Evolutionary conservation across 1,140 invertebrate species (phyloP).

Genomic region (Musca vetustissima): DNA sequence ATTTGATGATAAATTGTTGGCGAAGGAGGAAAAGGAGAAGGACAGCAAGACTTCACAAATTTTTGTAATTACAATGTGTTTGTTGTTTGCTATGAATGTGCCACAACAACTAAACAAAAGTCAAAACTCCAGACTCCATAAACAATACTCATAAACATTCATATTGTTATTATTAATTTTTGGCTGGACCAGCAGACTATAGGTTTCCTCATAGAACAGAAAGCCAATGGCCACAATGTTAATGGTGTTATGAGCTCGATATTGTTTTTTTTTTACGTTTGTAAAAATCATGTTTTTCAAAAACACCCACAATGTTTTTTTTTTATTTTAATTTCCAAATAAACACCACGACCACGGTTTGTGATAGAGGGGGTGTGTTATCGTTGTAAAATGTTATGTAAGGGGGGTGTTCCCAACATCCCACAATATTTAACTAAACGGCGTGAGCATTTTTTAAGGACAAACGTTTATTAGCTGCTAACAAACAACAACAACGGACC

Average conservation of each 20-base stretch:
- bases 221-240: background rate
- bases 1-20: background rate
- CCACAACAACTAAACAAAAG: background rate
- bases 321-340: background rate
- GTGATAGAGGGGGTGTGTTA: background rate
- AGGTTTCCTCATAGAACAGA: no score
- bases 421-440: background rate
- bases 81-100: background rate
- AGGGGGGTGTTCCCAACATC: background rate
- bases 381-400: background rate
- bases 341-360: background rate
- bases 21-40: background rate
- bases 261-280: background rate
- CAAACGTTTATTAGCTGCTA: constrained; percentile 31
- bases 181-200: no score
- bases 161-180: background rate
- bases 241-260: background rate
- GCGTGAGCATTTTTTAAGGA: constrained; percentile 6
- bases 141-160: constrained; percentile 9
- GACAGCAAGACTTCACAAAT: background rate
- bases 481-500: constrained; percentile 36
- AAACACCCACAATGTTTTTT: constrained; percentile 2
- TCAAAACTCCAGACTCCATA: background rate
- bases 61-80: constrained; percentile 8
- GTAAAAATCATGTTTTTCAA: constrained; percentile 6